These are phyloP conservation scores for Clarias macrocephalus DNA, from an alignment of 2,113 vertebrate genomes.

Conservation along the genomic window DNA sequence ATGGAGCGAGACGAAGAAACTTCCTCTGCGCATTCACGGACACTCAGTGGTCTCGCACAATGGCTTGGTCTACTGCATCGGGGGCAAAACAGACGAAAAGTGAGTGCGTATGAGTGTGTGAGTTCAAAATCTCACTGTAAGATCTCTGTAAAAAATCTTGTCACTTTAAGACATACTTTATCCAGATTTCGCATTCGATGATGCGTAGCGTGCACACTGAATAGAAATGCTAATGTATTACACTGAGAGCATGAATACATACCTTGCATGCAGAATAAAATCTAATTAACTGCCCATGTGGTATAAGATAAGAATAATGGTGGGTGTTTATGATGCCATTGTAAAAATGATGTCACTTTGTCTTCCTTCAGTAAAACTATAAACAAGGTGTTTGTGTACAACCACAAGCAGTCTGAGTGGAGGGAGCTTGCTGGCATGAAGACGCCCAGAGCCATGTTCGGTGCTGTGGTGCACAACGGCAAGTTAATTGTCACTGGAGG, in stretches of 20 bases:
- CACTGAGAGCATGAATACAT: not conserved
- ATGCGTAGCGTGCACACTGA: not conserved
- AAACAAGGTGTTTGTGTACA: slow-evolving; percentile 90
- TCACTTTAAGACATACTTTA: not conserved
- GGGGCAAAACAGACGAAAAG: slow-evolving; percentile 98
- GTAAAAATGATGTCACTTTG: not conserved
- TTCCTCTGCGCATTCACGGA: slow-evolving; percentile 94
- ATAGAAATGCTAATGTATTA: not conserved
- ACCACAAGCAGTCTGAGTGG: slow-evolving; percentile 96
- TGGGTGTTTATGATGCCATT: not conserved
- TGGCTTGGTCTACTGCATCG: slow-evolving; percentile 90
- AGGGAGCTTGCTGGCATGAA: slow-evolving; percentile 93
- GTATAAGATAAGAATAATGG: not conserved
- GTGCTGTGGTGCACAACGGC: slow-evolving; percentile 84
- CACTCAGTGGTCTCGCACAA: slow-evolving; percentile 90
- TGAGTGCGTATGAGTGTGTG: slow-evolving; percentile 72
- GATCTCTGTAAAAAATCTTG: not conserved
- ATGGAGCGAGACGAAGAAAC: slow-evolving; percentile 93
- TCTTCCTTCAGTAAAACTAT: slow-evolving; percentile 85
- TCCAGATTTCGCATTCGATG: not conserved
- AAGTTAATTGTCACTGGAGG: slow-evolving; percentile 88
- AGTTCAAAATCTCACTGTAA: not conserved
- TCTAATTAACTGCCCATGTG: not conserved
- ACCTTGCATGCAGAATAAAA: not conserved
- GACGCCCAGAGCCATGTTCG: slow-evolving; percentile 92